Evolutionary conservation across 2,888 invertebrate species (phyloP).

Genomic region (Catocala nupta): DNA sequence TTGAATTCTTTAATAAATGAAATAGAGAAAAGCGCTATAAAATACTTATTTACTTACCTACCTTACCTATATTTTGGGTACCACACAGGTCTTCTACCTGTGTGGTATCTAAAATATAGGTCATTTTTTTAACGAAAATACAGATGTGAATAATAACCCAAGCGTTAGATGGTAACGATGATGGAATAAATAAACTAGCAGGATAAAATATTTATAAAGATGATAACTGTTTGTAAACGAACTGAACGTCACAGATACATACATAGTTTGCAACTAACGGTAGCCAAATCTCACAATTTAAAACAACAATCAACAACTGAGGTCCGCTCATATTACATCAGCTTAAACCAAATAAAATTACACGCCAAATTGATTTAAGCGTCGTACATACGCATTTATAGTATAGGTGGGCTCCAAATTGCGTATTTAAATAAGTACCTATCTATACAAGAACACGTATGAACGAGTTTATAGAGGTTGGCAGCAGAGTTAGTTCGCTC

Average conservation of each 20-base stretch:
- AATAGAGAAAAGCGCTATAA: not conserved
- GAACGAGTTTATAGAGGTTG: slow-evolving; percentile 81
- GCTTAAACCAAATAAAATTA: slow-evolving; percentile 69
- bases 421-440: slow-evolving; percentile 83
- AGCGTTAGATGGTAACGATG: no score
- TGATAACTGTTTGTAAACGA: no score
- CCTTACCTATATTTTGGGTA: no score
- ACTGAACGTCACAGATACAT: slow-evolving; percentile 2
- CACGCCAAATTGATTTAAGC: slow-evolving; percentile 76
- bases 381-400: slow-evolving; percentile 51
- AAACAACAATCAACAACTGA: slow-evolving; percentile 36
- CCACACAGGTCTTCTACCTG: no score
- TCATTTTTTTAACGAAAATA: no score
- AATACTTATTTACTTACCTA: no score
- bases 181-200: no score
- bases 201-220: no score
- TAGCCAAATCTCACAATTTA: slow-evolving; percentile 37
- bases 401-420: slow-evolving; percentile 75
- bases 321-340: slow-evolving; percentile 67
- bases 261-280: slow-evolving; percentile 18
- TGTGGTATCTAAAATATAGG: no score
- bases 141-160: no score
- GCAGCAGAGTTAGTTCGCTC: slow-evolving; percentile 83
- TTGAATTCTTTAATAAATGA: slow-evolving; percentile 27
- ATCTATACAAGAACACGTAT: slow-evolving; percentile 75